Conservation (phyloP, 2,113 vertebrate genomes). For the Nothoprocta perdicaria region DNA sequence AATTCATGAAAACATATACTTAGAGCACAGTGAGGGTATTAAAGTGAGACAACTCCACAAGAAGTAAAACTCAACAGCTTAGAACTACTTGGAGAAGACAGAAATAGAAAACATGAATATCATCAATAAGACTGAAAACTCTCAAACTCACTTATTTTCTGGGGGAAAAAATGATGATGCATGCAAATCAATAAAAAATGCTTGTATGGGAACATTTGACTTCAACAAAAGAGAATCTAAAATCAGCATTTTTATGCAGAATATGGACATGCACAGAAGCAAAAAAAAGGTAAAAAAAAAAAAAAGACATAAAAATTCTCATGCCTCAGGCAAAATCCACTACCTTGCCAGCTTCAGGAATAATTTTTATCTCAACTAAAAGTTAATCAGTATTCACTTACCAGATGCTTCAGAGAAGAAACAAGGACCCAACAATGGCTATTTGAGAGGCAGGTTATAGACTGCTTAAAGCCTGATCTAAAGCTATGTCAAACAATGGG, state of each 20-base stretch:
- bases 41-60: background rate
- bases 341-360: background rate
- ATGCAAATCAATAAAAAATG: background rate
- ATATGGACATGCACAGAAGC: background rate
- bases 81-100: background rate
- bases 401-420: background rate
- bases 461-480: background rate
- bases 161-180: background rate
- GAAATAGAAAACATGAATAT: background rate
- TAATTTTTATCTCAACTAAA: background rate
- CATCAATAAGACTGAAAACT: background rate
- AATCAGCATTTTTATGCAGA: background rate
- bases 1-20: background rate
- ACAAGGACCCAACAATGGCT: background rate
- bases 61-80: background rate
- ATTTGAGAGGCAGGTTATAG: background rate
- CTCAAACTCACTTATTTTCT: background rate
- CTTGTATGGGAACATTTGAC: background rate
- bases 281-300: background rate
- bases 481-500: background rate
- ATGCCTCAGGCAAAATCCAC: background rate
- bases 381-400: background rate
- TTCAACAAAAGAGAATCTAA: background rate
- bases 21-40: background rate
- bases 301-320: background rate